Evolutionary conservation across 2,888 invertebrate species (phyloP).

Genomic region (Lasius platythorax): DNA sequence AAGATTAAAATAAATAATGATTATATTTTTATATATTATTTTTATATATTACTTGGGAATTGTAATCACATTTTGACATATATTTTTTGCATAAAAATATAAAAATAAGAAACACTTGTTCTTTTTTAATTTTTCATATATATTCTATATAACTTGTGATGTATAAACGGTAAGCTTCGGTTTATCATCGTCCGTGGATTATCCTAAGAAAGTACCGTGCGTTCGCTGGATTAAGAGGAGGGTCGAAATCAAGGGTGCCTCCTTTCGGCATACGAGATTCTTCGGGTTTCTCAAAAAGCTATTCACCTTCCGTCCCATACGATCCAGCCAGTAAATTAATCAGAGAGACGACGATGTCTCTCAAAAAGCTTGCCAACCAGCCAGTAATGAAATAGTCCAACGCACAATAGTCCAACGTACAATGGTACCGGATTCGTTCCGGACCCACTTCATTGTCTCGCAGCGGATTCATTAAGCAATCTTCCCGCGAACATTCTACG

Average conservation of each 20-base stretch:
- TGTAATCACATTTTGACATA: background rate
- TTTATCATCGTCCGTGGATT: constrained; percentile 55
- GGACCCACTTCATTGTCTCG: constrained; percentile 67
- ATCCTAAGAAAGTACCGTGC: background rate
- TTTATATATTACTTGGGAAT: background rate
- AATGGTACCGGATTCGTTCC: constrained; percentile 55
- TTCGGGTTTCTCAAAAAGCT: constrained; percentile 53
- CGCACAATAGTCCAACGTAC: constrained; percentile 66
- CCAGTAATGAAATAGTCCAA: constrained; percentile 76
- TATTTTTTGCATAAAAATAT: background rate
- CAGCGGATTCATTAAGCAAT: constrained; percentile 75
- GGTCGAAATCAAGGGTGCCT: constrained; percentile 32
- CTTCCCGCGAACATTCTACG: constrained; percentile 63
- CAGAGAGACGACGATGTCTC: constrained; percentile 68
- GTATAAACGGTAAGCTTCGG: constrained; percentile 27
- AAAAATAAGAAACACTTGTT: background rate
- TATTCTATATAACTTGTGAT: background rate
- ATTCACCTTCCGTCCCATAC: background rate
- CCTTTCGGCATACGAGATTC: constrained; percentile 59
- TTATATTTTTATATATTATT: background rate
- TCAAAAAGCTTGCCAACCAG: constrained; percentile 66
- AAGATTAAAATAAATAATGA: background rate
- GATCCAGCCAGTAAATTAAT: constrained; percentile 72
- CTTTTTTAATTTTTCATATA: no score
- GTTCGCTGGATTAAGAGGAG: background rate